Evolutionary conservation across 2,113 vertebrate species (phyloP).

Genomic region (Leiothrix lutea): DNA sequence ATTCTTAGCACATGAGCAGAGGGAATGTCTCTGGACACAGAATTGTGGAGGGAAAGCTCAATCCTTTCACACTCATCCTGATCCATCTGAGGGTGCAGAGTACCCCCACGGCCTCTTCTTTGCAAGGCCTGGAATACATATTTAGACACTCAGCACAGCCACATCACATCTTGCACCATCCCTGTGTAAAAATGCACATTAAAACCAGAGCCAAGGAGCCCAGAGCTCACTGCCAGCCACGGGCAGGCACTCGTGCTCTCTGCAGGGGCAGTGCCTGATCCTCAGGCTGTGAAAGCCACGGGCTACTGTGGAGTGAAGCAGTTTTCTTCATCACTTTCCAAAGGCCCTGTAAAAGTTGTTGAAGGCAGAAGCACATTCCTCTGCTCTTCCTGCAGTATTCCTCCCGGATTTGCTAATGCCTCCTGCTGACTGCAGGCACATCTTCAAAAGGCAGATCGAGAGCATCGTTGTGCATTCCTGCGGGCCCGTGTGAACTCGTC

Average conservation of each 20-base stretch:
- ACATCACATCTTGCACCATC: not conserved
- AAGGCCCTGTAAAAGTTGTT: not conserved
- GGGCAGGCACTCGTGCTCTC: rapidly evolving
- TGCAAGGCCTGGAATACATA: not conserved
- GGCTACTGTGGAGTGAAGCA: not conserved
- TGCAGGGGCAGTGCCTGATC: not conserved
- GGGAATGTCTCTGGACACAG: not conserved
- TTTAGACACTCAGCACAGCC: not conserved
- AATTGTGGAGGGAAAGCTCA: not conserved
- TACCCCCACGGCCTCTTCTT: not conserved
- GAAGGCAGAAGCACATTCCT: not conserved
- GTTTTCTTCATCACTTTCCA: not conserved
- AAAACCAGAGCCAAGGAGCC: not conserved
- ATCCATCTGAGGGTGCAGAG: not conserved
- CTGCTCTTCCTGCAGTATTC: not conserved
- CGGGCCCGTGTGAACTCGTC: not conserved
- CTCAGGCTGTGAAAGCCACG: not conserved
- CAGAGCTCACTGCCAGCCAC: not conserved
- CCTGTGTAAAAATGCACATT: not conserved
- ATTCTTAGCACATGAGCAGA: rapidly evolving
- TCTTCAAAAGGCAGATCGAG: not conserved
- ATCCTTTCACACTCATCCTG: rapidly evolving
- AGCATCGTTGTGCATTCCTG: not conserved
- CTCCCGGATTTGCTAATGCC: not conserved
- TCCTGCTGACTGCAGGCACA: not conserved